Conservation (phyloP, 1,140 invertebrate genomes). For the Theocolax elegans region DNA sequence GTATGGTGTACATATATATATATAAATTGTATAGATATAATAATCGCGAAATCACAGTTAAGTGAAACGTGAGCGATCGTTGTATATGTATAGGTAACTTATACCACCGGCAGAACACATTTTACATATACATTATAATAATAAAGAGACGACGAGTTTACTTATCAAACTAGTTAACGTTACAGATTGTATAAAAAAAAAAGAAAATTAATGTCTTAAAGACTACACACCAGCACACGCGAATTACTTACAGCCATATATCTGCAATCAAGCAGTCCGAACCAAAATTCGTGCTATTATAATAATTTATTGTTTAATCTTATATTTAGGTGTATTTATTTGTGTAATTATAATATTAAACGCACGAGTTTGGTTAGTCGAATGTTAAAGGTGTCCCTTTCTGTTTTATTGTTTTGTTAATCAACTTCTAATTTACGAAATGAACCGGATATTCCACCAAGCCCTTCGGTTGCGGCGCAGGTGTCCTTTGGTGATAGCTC, state of each 20-base stretch:
- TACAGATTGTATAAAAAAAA: too few species aligned
- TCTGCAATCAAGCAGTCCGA: background rate
- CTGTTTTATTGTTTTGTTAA: too few species aligned
- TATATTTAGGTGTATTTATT: too few species aligned
- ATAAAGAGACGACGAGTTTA: too few species aligned
- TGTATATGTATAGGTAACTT: constrained; percentile 52
- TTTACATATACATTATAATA: constrained; percentile 8
- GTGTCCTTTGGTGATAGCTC: constrained; percentile 74
- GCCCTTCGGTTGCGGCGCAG: constrained; percentile 73
- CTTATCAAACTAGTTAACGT: too few species aligned
- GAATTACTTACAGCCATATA: background rate
- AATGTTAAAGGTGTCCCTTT: too few species aligned
- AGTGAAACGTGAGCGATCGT: background rate
- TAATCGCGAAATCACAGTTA: constrained; percentile 19
- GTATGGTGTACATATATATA: too few species aligned
- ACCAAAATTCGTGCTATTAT: background rate
- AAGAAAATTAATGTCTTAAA: too few species aligned
- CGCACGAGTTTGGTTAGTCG: too few species aligned
- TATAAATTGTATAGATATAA: background rate
- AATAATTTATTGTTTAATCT: too few species aligned
- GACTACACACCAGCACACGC: background rate
- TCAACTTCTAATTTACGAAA: constrained; percentile 86
- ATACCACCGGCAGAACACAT: constrained; percentile 54
- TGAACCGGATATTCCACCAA: constrained; percentile 78
- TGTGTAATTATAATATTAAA: too few species aligned